These are phyloP conservation scores for Karalla daura DNA, from an alignment of 2,797 vertebrate species.

Conservation along the genomic window DNA sequence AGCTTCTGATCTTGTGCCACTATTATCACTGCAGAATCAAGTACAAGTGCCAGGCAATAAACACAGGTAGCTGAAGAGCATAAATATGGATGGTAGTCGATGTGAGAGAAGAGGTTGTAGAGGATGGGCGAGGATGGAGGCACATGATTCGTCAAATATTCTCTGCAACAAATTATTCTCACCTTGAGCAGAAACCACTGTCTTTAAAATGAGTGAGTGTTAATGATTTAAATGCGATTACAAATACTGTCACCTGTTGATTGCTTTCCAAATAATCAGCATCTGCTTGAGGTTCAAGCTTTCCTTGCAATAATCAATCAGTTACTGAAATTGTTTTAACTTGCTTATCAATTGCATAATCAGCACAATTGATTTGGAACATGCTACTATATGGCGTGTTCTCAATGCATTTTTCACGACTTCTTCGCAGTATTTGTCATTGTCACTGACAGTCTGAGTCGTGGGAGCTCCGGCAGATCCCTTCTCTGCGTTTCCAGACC, in stretches of 20 bases:
- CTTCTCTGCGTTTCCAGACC: not conserved
- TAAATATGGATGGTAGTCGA: too few relatives aligned
- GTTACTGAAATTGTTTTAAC: not conserved
- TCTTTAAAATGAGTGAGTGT: too few relatives aligned
- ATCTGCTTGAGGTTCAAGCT: too few relatives aligned
- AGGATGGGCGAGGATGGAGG: too few relatives aligned
- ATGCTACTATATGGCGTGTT: not conserved
- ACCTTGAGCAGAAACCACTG: too few relatives aligned
- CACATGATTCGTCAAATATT: too few relatives aligned
- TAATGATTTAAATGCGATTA: too few relatives aligned
- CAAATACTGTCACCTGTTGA: too few relatives aligned
- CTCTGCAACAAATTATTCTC: too few relatives aligned
- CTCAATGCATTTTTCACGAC: not conserved
- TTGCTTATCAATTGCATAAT: not conserved
- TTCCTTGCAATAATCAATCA: not conserved
- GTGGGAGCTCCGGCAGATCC: not conserved
- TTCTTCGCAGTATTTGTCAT: not conserved
- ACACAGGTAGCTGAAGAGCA: too few relatives aligned
- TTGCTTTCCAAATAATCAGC: not conserved
- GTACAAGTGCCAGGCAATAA: too few relatives aligned
- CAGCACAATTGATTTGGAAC: not conserved
- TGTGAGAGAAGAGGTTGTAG: too few relatives aligned
- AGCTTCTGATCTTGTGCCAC: slow-evolving; percentile 1
- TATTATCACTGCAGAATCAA: not conserved
- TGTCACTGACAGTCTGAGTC: not conserved